A percentile compares a stretch with the other conserved stretches of the same genome.
Conservation (phyloP, 2,113 vertebrate species). For the Ctenodactylus gundi region DNA sequence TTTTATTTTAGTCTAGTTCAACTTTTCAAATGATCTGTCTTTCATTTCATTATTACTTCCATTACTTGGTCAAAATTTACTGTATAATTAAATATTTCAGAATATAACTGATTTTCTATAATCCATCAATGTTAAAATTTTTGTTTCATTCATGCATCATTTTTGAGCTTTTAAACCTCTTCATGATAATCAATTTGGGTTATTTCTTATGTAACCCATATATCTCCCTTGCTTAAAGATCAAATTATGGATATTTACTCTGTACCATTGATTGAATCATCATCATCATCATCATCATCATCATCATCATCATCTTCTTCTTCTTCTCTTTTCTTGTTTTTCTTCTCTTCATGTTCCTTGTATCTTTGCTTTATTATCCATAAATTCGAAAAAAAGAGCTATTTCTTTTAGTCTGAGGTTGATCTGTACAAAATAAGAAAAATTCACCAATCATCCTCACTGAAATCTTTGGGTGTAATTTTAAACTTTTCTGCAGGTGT, state of each 20-base stretch:
- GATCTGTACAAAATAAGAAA: background rate
- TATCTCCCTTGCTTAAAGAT: background rate
- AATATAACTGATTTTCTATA: background rate
- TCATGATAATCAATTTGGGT: background rate
- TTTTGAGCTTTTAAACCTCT: background rate
- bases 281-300: too few relatives aligned
- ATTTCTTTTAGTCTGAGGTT: background rate
- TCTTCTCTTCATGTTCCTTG: background rate
- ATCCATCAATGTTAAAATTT: background rate
- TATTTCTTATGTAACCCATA: background rate
- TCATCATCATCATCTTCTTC: too few relatives aligned
- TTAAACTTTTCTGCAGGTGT: background rate
- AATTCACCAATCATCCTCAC: background rate
- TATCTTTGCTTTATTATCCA: background rate
- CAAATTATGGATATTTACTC: background rate
- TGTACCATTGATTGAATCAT: background rate
- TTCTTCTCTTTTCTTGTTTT: too few relatives aligned
- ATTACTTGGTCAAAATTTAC: background rate
- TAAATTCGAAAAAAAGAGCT: background rate
- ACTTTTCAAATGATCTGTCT: background rate
- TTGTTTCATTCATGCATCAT: background rate
- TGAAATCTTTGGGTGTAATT: background rate
- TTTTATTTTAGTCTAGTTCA: background rate
- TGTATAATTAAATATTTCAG: too few relatives aligned
- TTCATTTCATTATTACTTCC: background rate